These are phyloP conservation scores for Rhea pennata DNA, from an alignment of 2,113 vertebrate genomes.

Conservation along the genomic window DNA sequence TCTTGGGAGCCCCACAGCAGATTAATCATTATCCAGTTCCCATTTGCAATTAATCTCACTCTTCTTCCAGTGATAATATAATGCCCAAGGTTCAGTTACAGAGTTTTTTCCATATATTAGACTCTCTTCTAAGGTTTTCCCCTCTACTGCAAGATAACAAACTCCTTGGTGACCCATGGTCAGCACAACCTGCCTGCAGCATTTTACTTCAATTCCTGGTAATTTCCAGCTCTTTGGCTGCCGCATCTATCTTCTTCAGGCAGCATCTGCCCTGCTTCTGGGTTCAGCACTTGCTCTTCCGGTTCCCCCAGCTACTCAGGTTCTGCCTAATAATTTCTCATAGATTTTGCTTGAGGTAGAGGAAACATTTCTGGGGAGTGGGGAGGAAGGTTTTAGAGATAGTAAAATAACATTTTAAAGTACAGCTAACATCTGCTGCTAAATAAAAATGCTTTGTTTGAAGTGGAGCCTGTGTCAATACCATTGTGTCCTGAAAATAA, in stretches of 20 bases:
- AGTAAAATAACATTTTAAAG: background rate
- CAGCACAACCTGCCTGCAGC: background rate
- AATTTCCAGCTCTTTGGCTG: background rate
- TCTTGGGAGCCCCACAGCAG: background rate
- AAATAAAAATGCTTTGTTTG: background rate
- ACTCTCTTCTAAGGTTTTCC: background rate
- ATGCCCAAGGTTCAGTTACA: background rate
- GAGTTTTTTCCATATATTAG: background rate
- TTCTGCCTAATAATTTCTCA: background rate
- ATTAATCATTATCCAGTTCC: background rate
- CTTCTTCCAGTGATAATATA: background rate
- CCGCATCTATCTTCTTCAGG: background rate
- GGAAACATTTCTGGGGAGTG: background rate
- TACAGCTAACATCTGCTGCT: background rate
- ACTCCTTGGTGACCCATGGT: background rate
- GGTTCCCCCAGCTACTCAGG: background rate
- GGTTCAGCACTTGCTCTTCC: background rate
- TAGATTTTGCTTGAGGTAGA: background rate
- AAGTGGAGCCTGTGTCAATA: background rate
- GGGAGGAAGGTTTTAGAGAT: background rate
- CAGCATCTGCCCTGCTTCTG: background rate
- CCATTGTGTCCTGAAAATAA: background rate
- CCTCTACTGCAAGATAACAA: background rate
- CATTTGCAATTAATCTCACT: background rate
- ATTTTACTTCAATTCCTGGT: background rate